Percentiles rank a stretch among this genome's conserved stretches.
Conservation (phyloP, 1,140 invertebrate genomes). For the Neuroterus valhalla region DNA sequence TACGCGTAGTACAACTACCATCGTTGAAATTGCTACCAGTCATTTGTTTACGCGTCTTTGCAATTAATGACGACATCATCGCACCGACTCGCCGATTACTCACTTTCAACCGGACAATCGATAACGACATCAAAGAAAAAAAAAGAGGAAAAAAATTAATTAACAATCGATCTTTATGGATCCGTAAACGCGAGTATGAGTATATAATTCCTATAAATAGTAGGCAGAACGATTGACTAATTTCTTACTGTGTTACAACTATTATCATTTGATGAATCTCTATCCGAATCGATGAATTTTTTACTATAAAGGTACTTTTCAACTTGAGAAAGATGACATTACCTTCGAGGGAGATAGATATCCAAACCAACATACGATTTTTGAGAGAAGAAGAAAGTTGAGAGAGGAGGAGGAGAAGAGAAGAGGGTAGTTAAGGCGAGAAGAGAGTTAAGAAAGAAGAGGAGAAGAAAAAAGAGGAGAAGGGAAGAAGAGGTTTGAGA, state of each 20-base stretch:
- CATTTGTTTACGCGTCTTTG: constrained; percentile 38
- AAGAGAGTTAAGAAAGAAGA: no score
- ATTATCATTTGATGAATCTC: no score
- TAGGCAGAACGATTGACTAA: not conserved
- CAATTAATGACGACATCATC: constrained; percentile 47
- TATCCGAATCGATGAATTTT: no score
- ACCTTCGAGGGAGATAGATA: no score
- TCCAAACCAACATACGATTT: no score
- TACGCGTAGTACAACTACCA: constrained; percentile 40
- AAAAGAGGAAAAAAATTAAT: constrained; percentile 36
- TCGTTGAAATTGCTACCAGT: constrained; percentile 26
- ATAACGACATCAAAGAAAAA: constrained; percentile 26
- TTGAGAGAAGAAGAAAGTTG: no score
- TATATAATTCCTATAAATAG: constrained; percentile 17
- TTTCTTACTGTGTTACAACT: not conserved
- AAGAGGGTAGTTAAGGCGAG: no score
- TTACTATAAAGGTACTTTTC: no score
- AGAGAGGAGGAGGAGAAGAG: no score
- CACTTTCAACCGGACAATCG: constrained; percentile 40
- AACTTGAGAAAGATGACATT: no score
- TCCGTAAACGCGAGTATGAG: not conserved
- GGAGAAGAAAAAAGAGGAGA: no score
- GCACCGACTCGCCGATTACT: constrained; percentile 34
- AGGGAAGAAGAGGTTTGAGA: no score
- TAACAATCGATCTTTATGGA: not conserved